phyloP scores from a whole-genome alignment of 2,888 invertebrate genomes.

The Siphonodentalium dalli region DNA sequence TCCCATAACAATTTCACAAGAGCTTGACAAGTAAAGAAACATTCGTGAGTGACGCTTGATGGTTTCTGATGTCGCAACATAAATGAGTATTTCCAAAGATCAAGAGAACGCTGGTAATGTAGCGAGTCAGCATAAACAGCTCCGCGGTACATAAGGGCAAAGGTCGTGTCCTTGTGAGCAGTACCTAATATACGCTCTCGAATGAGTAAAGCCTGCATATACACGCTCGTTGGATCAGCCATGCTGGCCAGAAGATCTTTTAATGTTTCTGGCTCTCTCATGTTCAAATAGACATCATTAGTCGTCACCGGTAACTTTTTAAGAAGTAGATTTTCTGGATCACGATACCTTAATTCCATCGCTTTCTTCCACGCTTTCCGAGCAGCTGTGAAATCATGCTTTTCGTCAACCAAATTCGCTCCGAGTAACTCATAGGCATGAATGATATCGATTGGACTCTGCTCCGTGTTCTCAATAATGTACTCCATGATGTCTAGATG shows the following conservation, averaged over 20 bases:
- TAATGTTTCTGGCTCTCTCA: slow-evolving; percentile 38
- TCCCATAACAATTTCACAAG: slow-evolving; percentile 81
- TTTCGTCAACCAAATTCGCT: slow-evolving; percentile 86
- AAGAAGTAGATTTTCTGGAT: slow-evolving; percentile 26
- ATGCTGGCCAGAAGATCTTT: slow-evolving; percentile 37
- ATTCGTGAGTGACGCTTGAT: slow-evolving; percentile 77
- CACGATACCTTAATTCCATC: slow-evolving; percentile 71
- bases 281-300: slow-evolving; percentile 37
- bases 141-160: slow-evolving; percentile 69
- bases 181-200: slow-evolving; percentile 86
- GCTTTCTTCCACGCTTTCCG: slow-evolving; percentile 76
- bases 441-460: slow-evolving; percentile 75
- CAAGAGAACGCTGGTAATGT: slow-evolving; percentile 81
- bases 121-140: slow-evolving; percentile 70
- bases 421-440: slow-evolving; percentile 89
- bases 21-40: slow-evolving; percentile 86
- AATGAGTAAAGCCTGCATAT: slow-evolving; percentile 84
- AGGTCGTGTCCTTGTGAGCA: slow-evolving; percentile 86
- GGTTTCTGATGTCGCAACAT: slow-evolving; percentile 81
- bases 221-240: slow-evolving; percentile 41
- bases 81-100: slow-evolving; percentile 85
- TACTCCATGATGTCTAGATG: slow-evolving; percentile 68
- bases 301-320: slow-evolving; percentile 31
- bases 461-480: slow-evolving; percentile 72
- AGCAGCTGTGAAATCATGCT: slow-evolving; percentile 72